Conservation (phyloP, 1,140 invertebrate genomes). For the Gyrodactylus bullatarudis region DNA sequence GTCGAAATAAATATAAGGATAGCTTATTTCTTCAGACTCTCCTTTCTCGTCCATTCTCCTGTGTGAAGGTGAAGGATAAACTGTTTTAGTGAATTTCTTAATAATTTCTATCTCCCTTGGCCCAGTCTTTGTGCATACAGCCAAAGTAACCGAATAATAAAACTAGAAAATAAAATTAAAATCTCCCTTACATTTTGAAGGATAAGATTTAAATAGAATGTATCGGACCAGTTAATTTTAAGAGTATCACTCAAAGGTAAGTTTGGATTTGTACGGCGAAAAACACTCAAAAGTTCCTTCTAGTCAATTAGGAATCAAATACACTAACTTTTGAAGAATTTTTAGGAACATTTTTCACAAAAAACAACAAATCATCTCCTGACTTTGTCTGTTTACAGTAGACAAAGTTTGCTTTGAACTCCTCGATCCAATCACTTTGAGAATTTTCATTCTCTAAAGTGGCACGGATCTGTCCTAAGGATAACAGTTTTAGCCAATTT, state of each 20-base stretch:
- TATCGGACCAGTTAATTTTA: background rate
- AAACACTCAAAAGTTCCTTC: background rate
- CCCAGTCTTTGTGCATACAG: constrained; percentile 77
- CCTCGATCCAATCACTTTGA: no score
- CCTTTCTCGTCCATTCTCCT: constrained; percentile 88
- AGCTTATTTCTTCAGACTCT: constrained; percentile 83
- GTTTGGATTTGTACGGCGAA: background rate
- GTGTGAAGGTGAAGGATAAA: constrained; percentile 76
- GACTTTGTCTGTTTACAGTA: no score
- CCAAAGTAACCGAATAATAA: constrained; percentile 75
- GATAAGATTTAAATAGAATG: background rate
- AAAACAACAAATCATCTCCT: background rate
- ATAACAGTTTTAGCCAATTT: no score
- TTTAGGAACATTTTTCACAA: background rate
- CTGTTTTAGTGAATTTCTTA: constrained; percentile 49
- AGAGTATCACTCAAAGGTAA: background rate
- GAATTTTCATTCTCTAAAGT: no score
- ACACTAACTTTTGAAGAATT: background rate
- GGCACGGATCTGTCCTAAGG: no score
- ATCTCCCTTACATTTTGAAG: background rate
- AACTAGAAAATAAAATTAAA: constrained; percentile 26
- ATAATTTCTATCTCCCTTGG: constrained; percentile 75
- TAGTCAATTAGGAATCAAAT: background rate
- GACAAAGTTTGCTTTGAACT: no score
- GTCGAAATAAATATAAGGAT: constrained; percentile 91